Base-by-base conservation (phyloP, 2,113 vertebrate species). In the Tympanuchus pallidicinctus region DNA sequence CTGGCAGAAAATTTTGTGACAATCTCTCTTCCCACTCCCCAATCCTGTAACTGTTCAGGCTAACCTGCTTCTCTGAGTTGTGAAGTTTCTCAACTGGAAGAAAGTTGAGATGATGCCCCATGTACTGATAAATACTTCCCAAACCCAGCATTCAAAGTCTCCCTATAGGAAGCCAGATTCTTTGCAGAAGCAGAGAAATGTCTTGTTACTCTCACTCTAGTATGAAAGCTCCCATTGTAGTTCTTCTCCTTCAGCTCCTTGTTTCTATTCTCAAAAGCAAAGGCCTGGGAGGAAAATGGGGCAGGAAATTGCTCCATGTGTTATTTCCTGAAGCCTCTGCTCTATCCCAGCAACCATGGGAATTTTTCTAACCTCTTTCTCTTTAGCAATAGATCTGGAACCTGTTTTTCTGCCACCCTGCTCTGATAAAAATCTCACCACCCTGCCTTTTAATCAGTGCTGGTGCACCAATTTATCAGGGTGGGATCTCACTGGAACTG, bases 371-470 rank as follows among this genome's bases (percentile, higher is more conserved):
- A 87, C 52, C 38, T 83, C 64, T 64, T 92, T 70, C 30, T 88
- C 78, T 95, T 76, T 85, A 89, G 82, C 67, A 95, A 66, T 30
- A 73, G n/a, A 9, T 13, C 1, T 4, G 73, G 60, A 95, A 86
- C 75, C 50, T 95, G 90, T 92, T 92, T 82, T 82, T 86, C 92
- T 92, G 50, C 67, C 54, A 86, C 22, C 21, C 21, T 21, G 43
- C 12, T 86, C 45, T 32, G 92, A 93, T 93, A 86, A 76, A 92
- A 91, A 94, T 95, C 88, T 95, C 85, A 38, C 11, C 56, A 66
- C 85, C 22, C 67, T 82, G 70, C 92, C 50, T 94, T 95, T 50
- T 91, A 94, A 88, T 88, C 95, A 91, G 71, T 82, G 30, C 24
- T 27, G 14, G 75, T 56, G 56, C 24, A 73, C 30, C 3, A 4